phyloP scores from a whole-genome alignment of 2,888 invertebrate genomes.

The Ophion obscuratus region DNA sequence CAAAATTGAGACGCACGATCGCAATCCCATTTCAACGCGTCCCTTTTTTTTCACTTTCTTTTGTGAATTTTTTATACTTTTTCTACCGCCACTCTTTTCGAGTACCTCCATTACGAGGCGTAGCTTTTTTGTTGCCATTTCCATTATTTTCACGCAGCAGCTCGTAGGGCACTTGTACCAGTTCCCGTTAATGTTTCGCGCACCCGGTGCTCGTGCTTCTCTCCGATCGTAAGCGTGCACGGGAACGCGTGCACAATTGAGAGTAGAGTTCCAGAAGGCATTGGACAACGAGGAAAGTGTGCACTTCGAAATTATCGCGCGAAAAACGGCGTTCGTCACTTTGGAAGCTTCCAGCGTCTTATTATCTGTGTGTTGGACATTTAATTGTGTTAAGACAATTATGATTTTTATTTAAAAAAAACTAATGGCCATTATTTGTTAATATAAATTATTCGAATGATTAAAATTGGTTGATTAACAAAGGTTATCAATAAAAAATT shows the following conservation, averaged over 20 bases:
- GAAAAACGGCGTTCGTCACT: neutral
- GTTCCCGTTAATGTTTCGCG: slow-evolving; percentile 4
- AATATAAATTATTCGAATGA: neutral
- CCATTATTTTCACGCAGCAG: neutral
- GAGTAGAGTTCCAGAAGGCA: neutral
- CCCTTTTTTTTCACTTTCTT: slow-evolving; percentile 3
- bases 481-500: too few relatives aligned
- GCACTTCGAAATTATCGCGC: neutral
- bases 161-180: neutral
- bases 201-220: neutral
- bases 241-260: neutral
- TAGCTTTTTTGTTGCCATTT: neutral
- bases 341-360: neutral
- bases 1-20: slow-evolving; percentile 68
- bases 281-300: neutral
- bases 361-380: neutral
- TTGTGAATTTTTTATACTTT: slow-evolving; percentile 6
- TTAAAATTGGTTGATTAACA: neutral
- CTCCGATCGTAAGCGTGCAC: neutral
- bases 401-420: too few relatives aligned
- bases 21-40: slow-evolving; percentile 57
- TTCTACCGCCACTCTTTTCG: slow-evolving; percentile 7
- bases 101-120: neutral
- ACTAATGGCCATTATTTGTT: neutral
- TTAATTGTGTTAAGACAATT: neutral